These are phyloP conservation scores for Tenthredo livida DNA, from an alignment of 2,888 invertebrate genomes.

Conservation along the genomic window DNA sequence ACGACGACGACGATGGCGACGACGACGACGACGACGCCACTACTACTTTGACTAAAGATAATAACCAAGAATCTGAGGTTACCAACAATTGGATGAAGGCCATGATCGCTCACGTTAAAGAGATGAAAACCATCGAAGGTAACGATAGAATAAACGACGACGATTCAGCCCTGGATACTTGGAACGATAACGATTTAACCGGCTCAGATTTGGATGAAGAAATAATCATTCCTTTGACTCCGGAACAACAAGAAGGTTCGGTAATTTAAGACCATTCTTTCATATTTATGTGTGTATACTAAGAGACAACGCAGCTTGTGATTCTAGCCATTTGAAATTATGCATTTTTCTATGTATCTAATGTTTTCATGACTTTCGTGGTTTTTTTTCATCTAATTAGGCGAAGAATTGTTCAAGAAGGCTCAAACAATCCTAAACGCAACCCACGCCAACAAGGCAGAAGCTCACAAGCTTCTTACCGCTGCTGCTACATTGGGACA, in stretches of 20 bases:
- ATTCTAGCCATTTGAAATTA: no score
- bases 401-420: slow-evolving; percentile 86
- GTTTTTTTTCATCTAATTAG: slow-evolving; percentile 78
- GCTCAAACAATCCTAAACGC: slow-evolving; percentile 87
- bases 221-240: slow-evolving; percentile 81
- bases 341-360: neutral
- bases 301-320: no score
- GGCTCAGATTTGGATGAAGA: slow-evolving; percentile 78
- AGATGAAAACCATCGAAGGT: slow-evolving; percentile 59
- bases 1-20: slow-evolving; percentile 58
- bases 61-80: slow-evolving; percentile 33
- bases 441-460: slow-evolving; percentile 85
- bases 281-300: no score
- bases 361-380: neutral
- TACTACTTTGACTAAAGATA: neutral
- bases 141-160: slow-evolving; percentile 59
- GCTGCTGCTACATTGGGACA: slow-evolving; percentile 92
- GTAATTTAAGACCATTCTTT: neutral
- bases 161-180: slow-evolving; percentile 58
- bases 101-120: slow-evolving; percentile 63
- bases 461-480: slow-evolving; percentile 88
- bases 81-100: slow-evolving; percentile 63
- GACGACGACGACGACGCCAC: neutral
- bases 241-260: slow-evolving; percentile 85
- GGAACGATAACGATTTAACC: slow-evolving; percentile 61